These are phyloP conservation scores for Tetheella fluctuosa DNA, from an alignment of 2,888 invertebrate genomes.

Conservation along the genomic window DNA sequence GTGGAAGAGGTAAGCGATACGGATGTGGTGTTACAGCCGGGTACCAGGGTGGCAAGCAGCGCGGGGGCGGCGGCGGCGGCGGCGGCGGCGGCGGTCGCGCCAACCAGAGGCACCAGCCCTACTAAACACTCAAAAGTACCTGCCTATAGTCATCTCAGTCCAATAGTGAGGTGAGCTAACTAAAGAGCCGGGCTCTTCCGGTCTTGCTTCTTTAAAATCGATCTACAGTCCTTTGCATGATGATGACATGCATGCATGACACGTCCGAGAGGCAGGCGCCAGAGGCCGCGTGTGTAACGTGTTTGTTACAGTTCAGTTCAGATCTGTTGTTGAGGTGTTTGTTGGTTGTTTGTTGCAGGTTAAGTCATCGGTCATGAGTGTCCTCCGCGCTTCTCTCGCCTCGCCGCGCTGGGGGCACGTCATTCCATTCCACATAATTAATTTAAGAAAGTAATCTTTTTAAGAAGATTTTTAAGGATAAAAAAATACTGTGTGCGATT, in stretches of 20 bases:
- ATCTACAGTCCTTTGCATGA: background rate
- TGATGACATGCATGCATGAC: too few relatives aligned
- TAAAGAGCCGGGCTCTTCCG: background rate
- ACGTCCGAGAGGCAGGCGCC: too few relatives aligned
- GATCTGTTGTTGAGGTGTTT: too few relatives aligned
- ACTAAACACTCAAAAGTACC: conserved; percentile 83
- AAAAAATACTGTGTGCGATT: conserved; percentile 68
- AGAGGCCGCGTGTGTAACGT: too few relatives aligned
- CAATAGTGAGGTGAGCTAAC: conserved; percentile 76
- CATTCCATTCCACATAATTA: conserved; percentile 83
- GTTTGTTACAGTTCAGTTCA: too few relatives aligned
- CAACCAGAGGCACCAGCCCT: conserved; percentile 95
- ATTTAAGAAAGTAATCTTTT: conserved; percentile 80
- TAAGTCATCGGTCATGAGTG: conserved; percentile 81
- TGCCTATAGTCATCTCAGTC: conserved; percentile 79
- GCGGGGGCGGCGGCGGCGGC: conserved; percentile 87
- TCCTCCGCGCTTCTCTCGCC: conserved; percentile 60
- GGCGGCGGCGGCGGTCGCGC: conserved; percentile 89
- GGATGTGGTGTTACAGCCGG: conserved; percentile 76
- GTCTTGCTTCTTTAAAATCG: background rate
- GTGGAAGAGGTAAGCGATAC: conserved; percentile 30
- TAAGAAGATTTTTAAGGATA: conserved; percentile 78
- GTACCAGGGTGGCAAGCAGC: conserved; percentile 93
- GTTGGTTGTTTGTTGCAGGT: conserved; percentile 65
- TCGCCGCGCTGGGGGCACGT: conserved; percentile 76